Conservation (phyloP, 2,888 invertebrate species). For the Oligia strigilis region DNA sequence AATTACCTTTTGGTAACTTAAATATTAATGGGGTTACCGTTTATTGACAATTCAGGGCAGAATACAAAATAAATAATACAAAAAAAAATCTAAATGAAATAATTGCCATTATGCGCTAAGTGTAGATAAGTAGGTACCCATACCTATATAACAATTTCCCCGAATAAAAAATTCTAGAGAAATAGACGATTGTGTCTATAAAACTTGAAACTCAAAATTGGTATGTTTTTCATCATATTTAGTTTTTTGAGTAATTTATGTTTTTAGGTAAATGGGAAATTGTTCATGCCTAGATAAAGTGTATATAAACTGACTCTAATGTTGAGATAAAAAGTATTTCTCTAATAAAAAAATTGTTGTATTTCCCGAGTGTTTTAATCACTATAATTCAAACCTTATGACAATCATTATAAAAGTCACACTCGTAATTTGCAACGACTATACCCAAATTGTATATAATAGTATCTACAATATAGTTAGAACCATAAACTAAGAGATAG, state of each 20-base stretch:
- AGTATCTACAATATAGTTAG: background rate
- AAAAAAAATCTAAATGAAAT: no score
- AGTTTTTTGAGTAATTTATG: no score
- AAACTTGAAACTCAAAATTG: background rate
- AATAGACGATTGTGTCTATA: no score
- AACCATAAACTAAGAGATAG: conserved; percentile 14
- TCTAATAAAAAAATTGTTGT: no score
- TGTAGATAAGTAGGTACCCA: no score
- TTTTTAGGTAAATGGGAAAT: background rate
- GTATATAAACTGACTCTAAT: background rate
- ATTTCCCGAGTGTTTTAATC: background rate
- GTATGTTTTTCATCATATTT: background rate
- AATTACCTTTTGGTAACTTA: background rate
- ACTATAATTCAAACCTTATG: background rate
- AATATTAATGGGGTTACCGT: background rate
- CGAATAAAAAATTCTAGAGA: background rate
- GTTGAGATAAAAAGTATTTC: background rate
- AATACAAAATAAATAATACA: no score
- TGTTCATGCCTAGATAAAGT: background rate
- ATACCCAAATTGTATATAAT: background rate
- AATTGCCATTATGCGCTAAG: background rate
- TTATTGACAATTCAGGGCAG: background rate
- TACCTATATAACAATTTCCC: no score
- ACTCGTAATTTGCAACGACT: background rate
- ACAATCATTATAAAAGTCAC: background rate